Evolutionary conservation across 1,140 invertebrate species (phyloP), one percentile per base, ranked within the genome.

Genomic region (Heliconius himera): DNA sequence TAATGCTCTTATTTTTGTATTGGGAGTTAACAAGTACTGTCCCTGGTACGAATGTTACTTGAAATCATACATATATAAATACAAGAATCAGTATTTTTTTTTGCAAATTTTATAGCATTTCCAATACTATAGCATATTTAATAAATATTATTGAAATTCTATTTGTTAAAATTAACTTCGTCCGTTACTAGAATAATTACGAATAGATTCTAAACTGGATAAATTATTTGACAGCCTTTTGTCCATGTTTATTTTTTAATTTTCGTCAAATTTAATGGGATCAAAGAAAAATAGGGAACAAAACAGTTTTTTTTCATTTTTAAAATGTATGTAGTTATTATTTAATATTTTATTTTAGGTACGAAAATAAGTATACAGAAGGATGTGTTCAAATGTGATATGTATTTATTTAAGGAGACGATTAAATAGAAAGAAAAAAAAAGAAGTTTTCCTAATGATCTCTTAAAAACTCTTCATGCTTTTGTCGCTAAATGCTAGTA

Each of bases 341-440:
- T 85, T 86, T 88, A 88, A 82, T 82, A 66, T 87, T 88, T 89
- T 90, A 86, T 84, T 89, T 90, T 89, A 88, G 87, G 84, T 86
- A 87, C 88, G 83, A 89, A 90, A 89, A 88, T 87, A 88, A 66
- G 60, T 66, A 66, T 87, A 88, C 83, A 84, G 88, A 92, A 89
- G 88, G 86, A 92, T 93, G 91, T 94, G 93, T 94, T 94, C 93
- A 94, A 92, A 90, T 94, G 91, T 94, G 93, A 94, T 94, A 93
- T 92, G 87, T 92, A 91, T 93, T 91, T 92, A 88, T 92, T 92
- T 92, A 94, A 90, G 91, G 82, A 88, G 66, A 87, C 76, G 84
- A 86, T 89, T 89, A 90, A 92, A 90, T 86, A 86, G 80, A 84
- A 80, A 85, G 49, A 60, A 79, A 79, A 83, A 85, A 84, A 89